phyloP scores from a whole-genome alignment of 2,113 vertebrate species.

The Lampris incognitus region DNA sequence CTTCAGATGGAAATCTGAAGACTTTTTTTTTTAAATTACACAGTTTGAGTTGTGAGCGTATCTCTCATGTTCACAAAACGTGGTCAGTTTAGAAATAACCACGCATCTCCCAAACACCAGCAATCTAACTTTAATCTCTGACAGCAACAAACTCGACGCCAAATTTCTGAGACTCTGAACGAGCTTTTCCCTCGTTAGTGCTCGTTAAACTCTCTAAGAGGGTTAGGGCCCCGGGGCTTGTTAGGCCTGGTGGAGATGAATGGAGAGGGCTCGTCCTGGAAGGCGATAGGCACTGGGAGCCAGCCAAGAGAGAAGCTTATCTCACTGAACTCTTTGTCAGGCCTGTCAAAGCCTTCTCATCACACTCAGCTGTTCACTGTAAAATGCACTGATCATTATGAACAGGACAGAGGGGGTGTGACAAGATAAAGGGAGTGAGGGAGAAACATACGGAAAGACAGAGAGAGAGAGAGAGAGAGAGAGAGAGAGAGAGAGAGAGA shows the following conservation, averaged over 20 bases:
- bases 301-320: constrained; percentile 61
- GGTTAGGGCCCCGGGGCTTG: constrained; percentile 31
- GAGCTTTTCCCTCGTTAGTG: constrained; percentile 55
- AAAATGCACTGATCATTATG: constrained; percentile 74
- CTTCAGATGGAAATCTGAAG: too few relatives aligned
- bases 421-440: constrained; percentile 18
- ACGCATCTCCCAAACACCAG: background rate
- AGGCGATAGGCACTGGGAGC: constrained; percentile 64
- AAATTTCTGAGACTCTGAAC: constrained; percentile 24
- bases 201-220: constrained; percentile 62
- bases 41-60: background rate
- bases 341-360: constrained; percentile 80
- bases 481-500: constrained; percentile 32
- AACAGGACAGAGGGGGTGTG: constrained; percentile 50
- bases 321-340: constrained; percentile 74
- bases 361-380: constrained; percentile 79
- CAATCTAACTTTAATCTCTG: background rate
- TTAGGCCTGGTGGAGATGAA: constrained; percentile 37
- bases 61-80: too few relatives aligned
- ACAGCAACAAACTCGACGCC: constrained; percentile 3
- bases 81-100: constrained; percentile 1
- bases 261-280: constrained; percentile 46
- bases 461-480: background rate
- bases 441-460: background rate
- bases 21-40: background rate